These are phyloP conservation scores for Leucoptera coffeella DNA, from an alignment of 2,888 invertebrate species.

Conservation along the genomic window DNA sequence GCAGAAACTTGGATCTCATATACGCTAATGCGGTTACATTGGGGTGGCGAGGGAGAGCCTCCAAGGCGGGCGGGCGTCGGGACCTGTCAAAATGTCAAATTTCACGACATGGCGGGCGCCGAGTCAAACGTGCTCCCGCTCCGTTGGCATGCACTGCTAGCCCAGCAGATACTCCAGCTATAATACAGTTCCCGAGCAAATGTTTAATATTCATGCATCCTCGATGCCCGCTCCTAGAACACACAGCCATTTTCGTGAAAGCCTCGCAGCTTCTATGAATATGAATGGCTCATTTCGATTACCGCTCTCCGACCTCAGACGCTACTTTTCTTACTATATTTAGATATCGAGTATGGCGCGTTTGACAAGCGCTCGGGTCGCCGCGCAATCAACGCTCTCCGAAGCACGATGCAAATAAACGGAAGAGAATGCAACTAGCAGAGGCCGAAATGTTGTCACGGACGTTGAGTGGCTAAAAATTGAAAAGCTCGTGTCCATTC, in stretches of 20 bases:
- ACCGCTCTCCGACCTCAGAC: constrained; percentile 24
- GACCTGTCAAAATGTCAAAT: constrained; percentile 56
- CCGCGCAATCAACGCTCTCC: too few species aligned
- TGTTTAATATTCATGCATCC: constrained; percentile 48
- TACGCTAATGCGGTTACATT: constrained; percentile 36
- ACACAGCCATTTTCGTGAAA: constrained; percentile 44
- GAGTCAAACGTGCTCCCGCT: constrained; percentile 48
- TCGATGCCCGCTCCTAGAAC: constrained; percentile 30
- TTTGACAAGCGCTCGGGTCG: too few species aligned
- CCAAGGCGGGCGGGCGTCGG: constrained; percentile 39
- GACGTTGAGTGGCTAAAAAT: constrained; percentile 29
- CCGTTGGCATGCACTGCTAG: constrained; percentile 26
- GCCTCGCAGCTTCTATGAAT: constrained; percentile 39
- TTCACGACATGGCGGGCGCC: constrained; percentile 47
- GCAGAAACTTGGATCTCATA: constrained; percentile 42
- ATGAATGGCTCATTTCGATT: constrained; percentile 43
- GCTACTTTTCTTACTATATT: too few species aligned
- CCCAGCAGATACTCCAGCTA: constrained; percentile 16
- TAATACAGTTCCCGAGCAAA: constrained; percentile 15
- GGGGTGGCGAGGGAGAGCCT: constrained; percentile 14
- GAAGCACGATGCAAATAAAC: background rate
- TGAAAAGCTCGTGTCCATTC: constrained; percentile 37
- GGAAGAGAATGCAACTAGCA: background rate
- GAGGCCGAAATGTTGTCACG: too few species aligned
- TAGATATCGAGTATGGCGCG: too few species aligned